A percentile compares a stretch with the other conserved stretches of the same genome.
Conservation (phyloP, 2,888 invertebrate species). For the Drosophila mayaguana region DNA sequence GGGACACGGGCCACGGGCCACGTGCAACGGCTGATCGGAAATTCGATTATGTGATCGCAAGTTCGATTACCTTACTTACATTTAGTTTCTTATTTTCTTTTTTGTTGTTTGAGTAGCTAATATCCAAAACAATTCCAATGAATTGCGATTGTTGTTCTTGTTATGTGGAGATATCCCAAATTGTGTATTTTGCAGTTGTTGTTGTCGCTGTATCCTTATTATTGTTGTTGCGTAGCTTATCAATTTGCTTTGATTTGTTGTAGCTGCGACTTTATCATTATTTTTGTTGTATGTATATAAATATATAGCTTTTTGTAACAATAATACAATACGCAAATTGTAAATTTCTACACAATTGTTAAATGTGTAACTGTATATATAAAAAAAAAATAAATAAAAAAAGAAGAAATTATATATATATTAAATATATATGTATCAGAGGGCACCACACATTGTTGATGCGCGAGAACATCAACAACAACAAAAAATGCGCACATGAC, state of each 20-base stretch:
- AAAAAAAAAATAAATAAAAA: constrained; percentile 36
- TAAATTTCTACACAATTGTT: constrained; percentile 56
- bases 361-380: constrained; percentile 56
- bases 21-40: constrained; percentile 23
- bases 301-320: constrained; percentile 39
- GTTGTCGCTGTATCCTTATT: constrained; percentile 39
- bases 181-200: constrained; percentile 26
- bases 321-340: constrained; percentile 67
- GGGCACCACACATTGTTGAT: constrained; percentile 24
- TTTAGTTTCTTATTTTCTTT: constrained; percentile 17
- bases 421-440: constrained; percentile 12
- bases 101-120: constrained; percentile 4
- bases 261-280: constrained; percentile 1
- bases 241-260: constrained; percentile 20
- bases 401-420: constrained; percentile 13
- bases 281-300: constrained; percentile 34
- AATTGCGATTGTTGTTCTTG: background rate
- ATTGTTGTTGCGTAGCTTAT: constrained; percentile 18
- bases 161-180: constrained; percentile 41
- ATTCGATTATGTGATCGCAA: no score
- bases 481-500: constrained; percentile 53
- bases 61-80: constrained; percentile 34
- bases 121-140: constrained; percentile 28
- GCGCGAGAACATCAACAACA: constrained; percentile 29
- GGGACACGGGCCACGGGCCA: constrained; percentile 7